A percentile compares a stretch with the other conserved stretches of the same genome.
Conservation (phyloP, 35 echinoderm and acorn worm species). For the Ptychodera flava region DNA sequence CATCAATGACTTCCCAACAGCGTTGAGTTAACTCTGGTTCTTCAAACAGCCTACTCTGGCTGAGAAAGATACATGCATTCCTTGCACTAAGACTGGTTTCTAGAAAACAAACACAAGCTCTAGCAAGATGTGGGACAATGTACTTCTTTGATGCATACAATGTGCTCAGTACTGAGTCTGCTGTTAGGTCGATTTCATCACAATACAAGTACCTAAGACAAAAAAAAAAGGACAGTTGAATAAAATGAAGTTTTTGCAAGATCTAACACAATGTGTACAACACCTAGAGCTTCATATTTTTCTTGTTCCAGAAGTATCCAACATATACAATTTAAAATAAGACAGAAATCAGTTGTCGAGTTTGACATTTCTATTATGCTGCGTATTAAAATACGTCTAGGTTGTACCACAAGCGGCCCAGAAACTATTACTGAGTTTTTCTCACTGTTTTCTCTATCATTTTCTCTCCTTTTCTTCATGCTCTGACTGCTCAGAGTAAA, state of each 20-base stretch:
- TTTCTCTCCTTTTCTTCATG: too few relatives aligned
- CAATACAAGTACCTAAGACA: slow-evolving; percentile 89
- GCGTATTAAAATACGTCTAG: too few relatives aligned
- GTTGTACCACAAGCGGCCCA: too few relatives aligned
- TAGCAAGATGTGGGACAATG: slow-evolving; percentile 85
- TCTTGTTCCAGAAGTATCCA: too few relatives aligned
- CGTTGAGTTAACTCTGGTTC: slow-evolving; percentile 89
- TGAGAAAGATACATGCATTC: slow-evolving; percentile 85
- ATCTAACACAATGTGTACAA: too few relatives aligned
- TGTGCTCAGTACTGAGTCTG: slow-evolving; percentile 85
- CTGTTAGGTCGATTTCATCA: slow-evolving; percentile 90
- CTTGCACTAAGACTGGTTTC: slow-evolving; percentile 81
- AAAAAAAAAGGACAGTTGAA: neutral
- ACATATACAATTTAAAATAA: too few relatives aligned
- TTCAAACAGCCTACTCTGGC: slow-evolving; percentile 93
- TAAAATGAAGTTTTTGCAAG: neutral
- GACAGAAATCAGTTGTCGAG: too few relatives aligned
- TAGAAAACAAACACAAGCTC: slow-evolving; percentile 79
- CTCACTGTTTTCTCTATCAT: too few relatives aligned
- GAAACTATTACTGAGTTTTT: too few relatives aligned
- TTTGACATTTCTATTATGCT: too few relatives aligned
- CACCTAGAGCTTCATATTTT: too few relatives aligned
- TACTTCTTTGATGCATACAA: slow-evolving; percentile 99
- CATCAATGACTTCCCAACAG: slow-evolving; percentile 98
- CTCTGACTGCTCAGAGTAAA: too few relatives aligned